A percentile compares a stretch with the other conserved stretches of the same genome.
Conservation (phyloP, 2,888 invertebrate species). For the Ormyrus thymus region DNA sequence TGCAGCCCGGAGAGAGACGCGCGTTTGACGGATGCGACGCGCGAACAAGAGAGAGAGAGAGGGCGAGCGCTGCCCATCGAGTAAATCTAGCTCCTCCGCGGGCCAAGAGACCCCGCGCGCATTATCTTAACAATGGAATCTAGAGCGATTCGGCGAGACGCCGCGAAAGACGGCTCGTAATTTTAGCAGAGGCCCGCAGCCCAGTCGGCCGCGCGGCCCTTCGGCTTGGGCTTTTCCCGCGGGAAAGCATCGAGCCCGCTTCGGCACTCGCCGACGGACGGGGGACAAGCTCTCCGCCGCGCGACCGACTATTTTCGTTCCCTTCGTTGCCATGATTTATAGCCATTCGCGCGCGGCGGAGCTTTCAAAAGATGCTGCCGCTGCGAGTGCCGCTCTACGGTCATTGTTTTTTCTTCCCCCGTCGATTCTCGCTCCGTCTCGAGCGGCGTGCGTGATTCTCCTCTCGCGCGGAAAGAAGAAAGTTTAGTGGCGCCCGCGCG, state of each 20-base stretch:
- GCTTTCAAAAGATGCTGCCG: too few species aligned
- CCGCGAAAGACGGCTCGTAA: constrained; percentile 25
- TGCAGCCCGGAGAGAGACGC: neutral
- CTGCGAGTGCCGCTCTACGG: too few species aligned
- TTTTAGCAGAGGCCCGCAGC: constrained; percentile 12
- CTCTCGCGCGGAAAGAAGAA: neutral
- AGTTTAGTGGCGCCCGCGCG: neutral
- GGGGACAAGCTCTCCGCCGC: too few species aligned
- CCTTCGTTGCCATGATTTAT: too few species aligned
- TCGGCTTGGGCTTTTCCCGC: neutral
- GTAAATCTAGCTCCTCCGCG: constrained; percentile 31
- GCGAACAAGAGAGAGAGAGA: neutral
- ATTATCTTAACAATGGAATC: constrained; percentile 57
- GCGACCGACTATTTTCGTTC: too few species aligned
- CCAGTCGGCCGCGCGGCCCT: neutral
- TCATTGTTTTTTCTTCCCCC: constrained; percentile 11
- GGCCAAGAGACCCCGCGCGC: constrained; percentile 1
- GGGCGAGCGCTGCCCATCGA: neutral
- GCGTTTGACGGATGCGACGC: constrained; percentile 14
- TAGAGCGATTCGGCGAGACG: constrained; percentile 49
- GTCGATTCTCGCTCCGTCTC: neutral
- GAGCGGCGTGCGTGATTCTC: neutral
- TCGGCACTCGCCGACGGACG: neutral
- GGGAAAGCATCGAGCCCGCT: constrained; percentile 13
- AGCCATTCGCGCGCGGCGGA: too few species aligned